Conservation (phyloP, 1,140 invertebrate species). For the Chionoecetes opilio region DNA sequence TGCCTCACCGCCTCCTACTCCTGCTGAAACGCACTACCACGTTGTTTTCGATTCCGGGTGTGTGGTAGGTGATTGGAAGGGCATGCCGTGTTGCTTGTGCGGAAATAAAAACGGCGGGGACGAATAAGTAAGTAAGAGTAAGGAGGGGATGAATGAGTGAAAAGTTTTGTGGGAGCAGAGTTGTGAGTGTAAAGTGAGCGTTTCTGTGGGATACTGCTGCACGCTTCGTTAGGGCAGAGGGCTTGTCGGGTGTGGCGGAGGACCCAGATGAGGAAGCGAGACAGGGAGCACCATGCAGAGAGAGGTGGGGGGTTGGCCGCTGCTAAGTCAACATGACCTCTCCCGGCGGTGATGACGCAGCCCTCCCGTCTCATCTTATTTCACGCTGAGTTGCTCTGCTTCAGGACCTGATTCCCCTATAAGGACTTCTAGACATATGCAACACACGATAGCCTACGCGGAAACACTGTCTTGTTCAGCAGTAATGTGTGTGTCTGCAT, state of each 20-base stretch:
- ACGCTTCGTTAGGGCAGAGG: background rate
- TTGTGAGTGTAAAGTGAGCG: too few relatives aligned
- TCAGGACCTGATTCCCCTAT: background rate
- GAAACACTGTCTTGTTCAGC: background rate
- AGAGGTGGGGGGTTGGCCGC: too few relatives aligned
- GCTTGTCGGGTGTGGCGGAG: background rate
- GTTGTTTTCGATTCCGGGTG: background rate
- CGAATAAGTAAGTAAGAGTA: too few relatives aligned
- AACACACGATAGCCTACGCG: background rate
- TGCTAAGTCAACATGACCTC: too few relatives aligned
- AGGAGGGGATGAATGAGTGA: too few relatives aligned
- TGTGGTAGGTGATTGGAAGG: too few relatives aligned
- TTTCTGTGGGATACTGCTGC: background rate
- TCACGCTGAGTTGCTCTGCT: background rate
- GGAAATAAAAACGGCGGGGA: too few relatives aligned
- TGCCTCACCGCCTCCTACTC: background rate
- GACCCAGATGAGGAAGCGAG: too few relatives aligned
- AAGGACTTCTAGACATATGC: background rate
- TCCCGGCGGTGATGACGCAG: background rate
- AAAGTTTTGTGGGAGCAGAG: too few relatives aligned
- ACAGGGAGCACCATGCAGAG: too few relatives aligned
- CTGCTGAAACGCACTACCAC: background rate
- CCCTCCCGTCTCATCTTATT: background rate
- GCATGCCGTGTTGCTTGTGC: too few relatives aligned
- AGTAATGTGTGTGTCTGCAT: background rate